A percentile compares a stretch with the other conserved stretches of the same genome.
Conservation (phyloP, 2,888 invertebrate species). For the Glyphotaelius pellucidus region DNA sequence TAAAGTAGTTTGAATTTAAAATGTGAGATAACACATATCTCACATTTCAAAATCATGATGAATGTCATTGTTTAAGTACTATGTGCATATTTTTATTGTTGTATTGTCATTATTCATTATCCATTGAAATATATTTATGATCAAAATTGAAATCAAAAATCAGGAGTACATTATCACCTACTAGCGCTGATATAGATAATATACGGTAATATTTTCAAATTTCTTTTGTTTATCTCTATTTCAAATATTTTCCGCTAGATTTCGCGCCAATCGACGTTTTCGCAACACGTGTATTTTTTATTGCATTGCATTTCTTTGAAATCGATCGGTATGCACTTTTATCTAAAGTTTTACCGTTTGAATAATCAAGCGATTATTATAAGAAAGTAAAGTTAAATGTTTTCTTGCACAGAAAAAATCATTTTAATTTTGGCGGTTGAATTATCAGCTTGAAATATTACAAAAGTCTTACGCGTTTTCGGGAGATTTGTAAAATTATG, state of each 20-base stretch:
- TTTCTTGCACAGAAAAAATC: not conserved
- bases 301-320: not conserved
- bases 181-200: no score
- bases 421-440: not conserved
- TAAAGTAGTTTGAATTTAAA: no score
- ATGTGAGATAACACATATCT: no score
- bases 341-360: not conserved
- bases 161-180: no score
- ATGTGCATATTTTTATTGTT: no score
- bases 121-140: no score
- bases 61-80: no score
- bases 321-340: not conserved
- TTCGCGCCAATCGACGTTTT: not conserved
- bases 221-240: not conserved
- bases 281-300: slow-evolving; percentile 2
- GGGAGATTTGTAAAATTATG: not conserved
- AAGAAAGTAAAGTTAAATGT: not conserved
- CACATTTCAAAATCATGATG: not conserved
- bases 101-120: no score
- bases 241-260: not conserved
- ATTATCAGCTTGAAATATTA: not conserved
- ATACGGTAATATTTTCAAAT: not conserved
- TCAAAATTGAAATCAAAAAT: no score
- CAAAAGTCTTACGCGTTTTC: not conserved
- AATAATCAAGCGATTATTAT: not conserved